Base-by-base conservation (phyloP, 2,797 vertebrate genomes). In the Hozukius guyotensis region DNA sequence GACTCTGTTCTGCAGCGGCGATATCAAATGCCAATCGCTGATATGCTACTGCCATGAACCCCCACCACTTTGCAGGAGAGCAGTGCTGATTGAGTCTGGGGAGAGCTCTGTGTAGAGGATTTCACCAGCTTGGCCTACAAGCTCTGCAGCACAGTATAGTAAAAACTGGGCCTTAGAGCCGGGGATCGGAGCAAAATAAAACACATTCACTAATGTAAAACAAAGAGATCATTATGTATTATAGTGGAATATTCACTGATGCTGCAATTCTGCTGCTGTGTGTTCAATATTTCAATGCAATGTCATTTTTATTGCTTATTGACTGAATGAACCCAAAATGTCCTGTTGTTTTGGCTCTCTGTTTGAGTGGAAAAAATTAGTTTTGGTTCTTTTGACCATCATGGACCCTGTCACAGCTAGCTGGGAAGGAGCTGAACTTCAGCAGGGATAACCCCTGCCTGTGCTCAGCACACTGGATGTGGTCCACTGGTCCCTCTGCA, bases 21-120 rank as follows among this genome's bases (percentile, higher is more conserved):
- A 92, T 93, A 95, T 94, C 91, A 93, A 92, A 93, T 92, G 89
- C 83, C 91, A 90, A 94, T 94, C 93, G 59, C 89, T 93, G 91
- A 94, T 94, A 92, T 91, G 82, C 85, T 85, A 61, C 75, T 82
- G 88, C 88, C 87, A 88, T 88, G 89, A 94, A 91, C 80, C 88
- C 82, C 85, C 67, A 80, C 60, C 77, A 76, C 81, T 55, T 60
- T 52, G 42, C 61, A 80, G 75, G 75, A 87, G 86, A 78, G 87
- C 83, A 31, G 62, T 64, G 82, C 82, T 84, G 91, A 93, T 89
- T 87, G 91, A 87, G 85, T 89, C 77, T 78, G 73, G 73, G 75
- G 91, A 87, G 83, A 67, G 56, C 60, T 80, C 85, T 80, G 85
- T 85, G 86, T 77, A 61, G 82, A 89, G 90, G 90, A 90, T 93